Base-by-base conservation (phyloP, 2,797 vertebrate genomes). In the Chelonia mydas region DNA sequence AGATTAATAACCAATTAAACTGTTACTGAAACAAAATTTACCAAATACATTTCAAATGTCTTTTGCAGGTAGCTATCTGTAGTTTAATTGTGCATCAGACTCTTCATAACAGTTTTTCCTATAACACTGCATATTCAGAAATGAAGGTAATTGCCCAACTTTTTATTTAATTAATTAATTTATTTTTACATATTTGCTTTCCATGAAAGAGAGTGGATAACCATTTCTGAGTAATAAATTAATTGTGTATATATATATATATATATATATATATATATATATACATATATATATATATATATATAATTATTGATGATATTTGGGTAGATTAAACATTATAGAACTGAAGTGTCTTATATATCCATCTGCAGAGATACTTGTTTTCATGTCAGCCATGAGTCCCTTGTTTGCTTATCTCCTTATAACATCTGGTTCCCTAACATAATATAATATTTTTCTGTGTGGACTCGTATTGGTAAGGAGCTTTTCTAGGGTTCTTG, bases 191-290 rank as follows among this genome's bases (percentile, higher is more conserved):
- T 59, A 54, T 59, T 41, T 76, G 59, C 25, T 1, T 2, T 1
- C 4, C 1, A 0, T 50, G 47, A 28, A 5, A 57, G 4, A 51
- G 2, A 17, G 1, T 1, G 50, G 1, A 0, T 78, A 89, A 51
- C 1, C 6, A 21, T 54, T 89, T 83, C 19, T 54, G 74, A 2
- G 3, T 83, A 23, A 59, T 31, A 89, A 65, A 61, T 27, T 1
- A 78, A 33, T 28, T 1, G 21, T 81, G 47, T 81, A 41, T 41
- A 41, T 41, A 41, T 41, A 41, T 41, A 41, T 41, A 41, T 41
- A 41, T 41, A 41, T 41, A n/a, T n/a, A n/a, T n/a, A n/a, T n/a
- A n/a, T n/a, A 37, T 37, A 4, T 37, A 37, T 37, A 37, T 37
- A 37, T 37, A 4, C 37, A 37, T 37, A 37, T 37, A 37, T 37